These are phyloP conservation scores for Rhipidura dahli DNA, from an alignment of 2,113 vertebrate genomes.

Conservation along the genomic window DNA sequence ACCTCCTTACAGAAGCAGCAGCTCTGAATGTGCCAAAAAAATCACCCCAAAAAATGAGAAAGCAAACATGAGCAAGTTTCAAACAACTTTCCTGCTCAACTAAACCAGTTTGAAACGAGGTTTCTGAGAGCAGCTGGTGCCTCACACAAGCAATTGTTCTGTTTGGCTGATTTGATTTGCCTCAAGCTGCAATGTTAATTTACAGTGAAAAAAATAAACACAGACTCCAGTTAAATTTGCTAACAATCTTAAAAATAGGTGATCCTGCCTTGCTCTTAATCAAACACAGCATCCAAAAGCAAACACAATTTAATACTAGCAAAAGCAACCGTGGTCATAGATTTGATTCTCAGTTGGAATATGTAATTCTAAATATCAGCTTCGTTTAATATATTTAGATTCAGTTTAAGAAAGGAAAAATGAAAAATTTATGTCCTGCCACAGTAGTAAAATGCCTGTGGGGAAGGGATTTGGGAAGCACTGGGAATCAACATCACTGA, in stretches of 20 bases:
- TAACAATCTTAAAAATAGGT: not conserved
- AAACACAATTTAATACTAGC: not conserved
- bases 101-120: not conserved
- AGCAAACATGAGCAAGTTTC: not conserved
- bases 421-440: not conserved
- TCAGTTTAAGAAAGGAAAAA: not conserved
- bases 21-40: not conserved
- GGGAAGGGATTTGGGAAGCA: not conserved
- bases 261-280: not conserved
- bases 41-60: not conserved
- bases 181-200: not conserved
- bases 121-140: not conserved
- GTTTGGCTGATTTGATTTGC: conserved; percentile 18
- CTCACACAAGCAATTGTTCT: not conserved
- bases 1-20: not conserved
- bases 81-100: not conserved
- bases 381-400: not conserved
- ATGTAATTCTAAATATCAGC: not conserved
- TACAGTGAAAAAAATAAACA: conserved; percentile 1
- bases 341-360: not conserved
- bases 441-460: not conserved
- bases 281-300: not conserved
- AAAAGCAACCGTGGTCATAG: not conserved
- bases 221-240: not conserved
- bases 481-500: not conserved